Evolutionary conservation across 2,113 vertebrate genomes (phyloP).

Genomic region (Microcebus murinus): DNA sequence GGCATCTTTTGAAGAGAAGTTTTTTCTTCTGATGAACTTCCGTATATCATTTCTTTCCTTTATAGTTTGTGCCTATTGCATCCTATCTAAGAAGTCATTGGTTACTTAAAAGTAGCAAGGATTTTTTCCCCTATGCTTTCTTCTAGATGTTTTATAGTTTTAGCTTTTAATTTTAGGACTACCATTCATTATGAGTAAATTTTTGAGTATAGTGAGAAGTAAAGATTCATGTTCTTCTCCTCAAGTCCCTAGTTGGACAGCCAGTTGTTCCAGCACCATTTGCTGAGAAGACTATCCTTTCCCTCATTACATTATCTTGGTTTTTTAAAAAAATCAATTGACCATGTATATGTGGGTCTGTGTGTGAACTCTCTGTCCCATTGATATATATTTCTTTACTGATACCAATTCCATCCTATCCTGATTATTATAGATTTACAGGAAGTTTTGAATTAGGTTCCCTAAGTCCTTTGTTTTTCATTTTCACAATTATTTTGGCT

Average conservation of each 20-base stretch:
- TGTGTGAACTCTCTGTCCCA: not conserved
- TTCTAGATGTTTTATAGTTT: not conserved
- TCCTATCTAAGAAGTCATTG: not conserved
- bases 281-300: not conserved
- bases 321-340: not conserved
- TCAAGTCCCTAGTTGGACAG: not conserved
- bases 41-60: not conserved
- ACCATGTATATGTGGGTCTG: too few relatives aligned
- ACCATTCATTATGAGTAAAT: not conserved
- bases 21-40: not conserved
- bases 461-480: not conserved
- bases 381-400: not conserved
- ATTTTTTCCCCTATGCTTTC: not conserved
- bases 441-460: not conserved
- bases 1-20: not conserved
- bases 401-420: not conserved
- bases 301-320: not conserved
- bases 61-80: not conserved
- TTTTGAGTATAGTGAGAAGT: not conserved
- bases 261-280: not conserved
- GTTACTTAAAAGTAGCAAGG: not conserved
- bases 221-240: not conserved
- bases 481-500: not conserved
- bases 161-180: not conserved
- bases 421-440: not conserved